phyloP scores from a whole-genome alignment of 1,140 invertebrate genomes.

The Aethina tumida region DNA sequence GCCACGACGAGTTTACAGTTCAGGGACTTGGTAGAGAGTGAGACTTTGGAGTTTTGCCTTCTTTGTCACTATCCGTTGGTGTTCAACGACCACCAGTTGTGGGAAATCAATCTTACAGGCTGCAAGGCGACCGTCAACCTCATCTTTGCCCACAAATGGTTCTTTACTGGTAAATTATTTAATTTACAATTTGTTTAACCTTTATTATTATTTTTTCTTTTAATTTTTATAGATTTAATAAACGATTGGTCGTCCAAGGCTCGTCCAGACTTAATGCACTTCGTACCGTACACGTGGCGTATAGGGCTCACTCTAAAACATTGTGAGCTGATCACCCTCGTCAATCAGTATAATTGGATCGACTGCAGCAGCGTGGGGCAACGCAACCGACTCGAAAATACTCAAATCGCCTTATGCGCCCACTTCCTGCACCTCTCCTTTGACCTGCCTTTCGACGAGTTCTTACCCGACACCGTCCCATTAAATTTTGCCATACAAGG shows the following conservation, averaged over 20 bases:
- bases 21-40: conserved; percentile 82
- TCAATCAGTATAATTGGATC: conserved; percentile 98
- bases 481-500: conserved; percentile 91
- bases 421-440: conserved; percentile 89
- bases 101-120: conserved; percentile 80
- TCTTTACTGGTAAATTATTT: conserved; percentile 65
- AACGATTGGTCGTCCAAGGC: conserved; percentile 93
- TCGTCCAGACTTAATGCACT: conserved; percentile 83
- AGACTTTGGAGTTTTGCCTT: conserved; percentile 87
- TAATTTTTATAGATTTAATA: conserved; percentile 61
- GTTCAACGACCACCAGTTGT: conserved; percentile 94
- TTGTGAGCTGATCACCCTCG: conserved; percentile 88
- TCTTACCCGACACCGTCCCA: conserved; percentile 76
- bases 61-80: conserved; percentile 78
- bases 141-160: conserved; percentile 90
- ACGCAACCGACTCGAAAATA: conserved; percentile 60
- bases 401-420: conserved; percentile 85
- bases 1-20: conserved; percentile 90
- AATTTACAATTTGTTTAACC: not conserved
- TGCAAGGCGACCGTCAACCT: conserved; percentile 88
- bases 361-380: conserved; percentile 92
- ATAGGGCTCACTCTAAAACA: conserved; percentile 86
- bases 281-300: conserved; percentile 96
- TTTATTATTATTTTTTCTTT: conserved; percentile 10
- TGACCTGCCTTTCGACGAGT: conserved; percentile 85